phyloP scores from a whole-genome alignment of 2,888 invertebrate species.

The Macaria liturata region DNA sequence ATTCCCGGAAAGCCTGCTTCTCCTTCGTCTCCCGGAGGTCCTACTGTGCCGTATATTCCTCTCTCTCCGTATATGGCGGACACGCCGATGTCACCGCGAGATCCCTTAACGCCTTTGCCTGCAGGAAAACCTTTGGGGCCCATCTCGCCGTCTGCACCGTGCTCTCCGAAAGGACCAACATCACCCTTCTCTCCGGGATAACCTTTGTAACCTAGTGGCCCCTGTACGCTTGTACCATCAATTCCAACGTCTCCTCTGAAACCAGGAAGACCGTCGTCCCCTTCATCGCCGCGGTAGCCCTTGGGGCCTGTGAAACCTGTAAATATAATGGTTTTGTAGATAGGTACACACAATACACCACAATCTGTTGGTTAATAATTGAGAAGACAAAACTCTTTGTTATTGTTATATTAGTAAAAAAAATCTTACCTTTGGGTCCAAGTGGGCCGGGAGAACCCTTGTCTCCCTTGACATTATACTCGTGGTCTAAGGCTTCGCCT shows the following conservation, averaged over 20 bases:
- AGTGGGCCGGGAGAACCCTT: conserved; percentile 80
- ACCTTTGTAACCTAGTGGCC: conserved; percentile 85
- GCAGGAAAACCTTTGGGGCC: conserved; percentile 87
- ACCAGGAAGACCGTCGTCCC: conserved; percentile 63
- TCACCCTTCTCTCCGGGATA: conserved; percentile 86
- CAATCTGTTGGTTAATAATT: too few species aligned
- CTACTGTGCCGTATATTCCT: conserved; percentile 64
- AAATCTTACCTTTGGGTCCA: conserved; percentile 27
- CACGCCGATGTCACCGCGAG: conserved; percentile 74
- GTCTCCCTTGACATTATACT: conserved; percentile 70
- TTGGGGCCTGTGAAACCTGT: conserved; percentile 50
- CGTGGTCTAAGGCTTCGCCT: conserved; percentile 58
- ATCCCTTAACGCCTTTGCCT: conserved; percentile 79
- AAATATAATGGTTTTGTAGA: conserved; percentile 17
- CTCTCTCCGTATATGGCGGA: conserved; percentile 69
- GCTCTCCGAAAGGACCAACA: conserved; percentile 84
- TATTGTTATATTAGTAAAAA: too few species aligned
- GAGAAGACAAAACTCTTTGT: too few species aligned
- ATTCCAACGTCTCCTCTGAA: conserved; percentile 61
- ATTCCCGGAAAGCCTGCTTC: conserved; percentile 82
- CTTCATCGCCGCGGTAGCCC: conserved; percentile 63
- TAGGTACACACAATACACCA: too few species aligned
- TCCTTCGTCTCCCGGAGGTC: conserved; percentile 82
- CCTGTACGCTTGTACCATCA: conserved; percentile 61
- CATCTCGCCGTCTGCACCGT: conserved; percentile 71